Percentiles rank a stretch among this genome's conserved stretches.
phyloP scores from a whole-genome alignment of 2,888 invertebrate species.

The Thelaira solivaga region DNA sequence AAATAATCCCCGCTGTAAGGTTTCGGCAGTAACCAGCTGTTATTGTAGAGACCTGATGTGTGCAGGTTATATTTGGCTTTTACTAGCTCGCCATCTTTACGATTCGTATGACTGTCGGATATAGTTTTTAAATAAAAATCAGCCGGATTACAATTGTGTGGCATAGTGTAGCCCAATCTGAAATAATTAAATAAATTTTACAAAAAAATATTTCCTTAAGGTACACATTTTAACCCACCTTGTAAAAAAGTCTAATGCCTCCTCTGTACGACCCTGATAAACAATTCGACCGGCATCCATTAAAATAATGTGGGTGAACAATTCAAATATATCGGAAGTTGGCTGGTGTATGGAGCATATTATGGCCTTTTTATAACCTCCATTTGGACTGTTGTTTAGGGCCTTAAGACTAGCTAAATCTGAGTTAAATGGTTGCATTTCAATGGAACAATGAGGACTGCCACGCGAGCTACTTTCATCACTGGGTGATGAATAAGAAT shows the following conservation, averaged over 20 bases:
- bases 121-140: conserved; percentile 87
- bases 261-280: conserved; percentile 85
- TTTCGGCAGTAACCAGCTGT: conserved; percentile 71
- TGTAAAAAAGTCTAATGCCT: conserved; percentile 83
- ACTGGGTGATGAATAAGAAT: conserved; percentile 67
- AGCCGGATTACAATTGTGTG: conserved; percentile 88
- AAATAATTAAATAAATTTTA: no score
- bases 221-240: conserved; percentile 80
- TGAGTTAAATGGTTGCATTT: conserved; percentile 70
- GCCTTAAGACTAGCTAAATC: conserved; percentile 67
- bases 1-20: conserved; percentile 70
- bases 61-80: conserved; percentile 70
- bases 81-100: conserved; percentile 67
- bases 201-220: no score
- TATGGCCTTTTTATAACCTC: conserved; percentile 81
- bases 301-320: conserved; percentile 88
- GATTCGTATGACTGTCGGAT: conserved; percentile 77
- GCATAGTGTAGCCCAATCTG: conserved; percentile 83
- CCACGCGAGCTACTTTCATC: conserved; percentile 62
- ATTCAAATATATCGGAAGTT: conserved; percentile 88
- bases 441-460: conserved; percentile 67
- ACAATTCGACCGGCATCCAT: conserved; percentile 88
- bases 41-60: conserved; percentile 69
- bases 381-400: conserved; percentile 69
- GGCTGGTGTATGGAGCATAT: conserved; percentile 95